Evolutionary conservation across 64 coral and sea anemone genomes (phyloP), one percentile per base, ranked within the genome.

Genomic region (Actinia tenebrosa): DNA sequence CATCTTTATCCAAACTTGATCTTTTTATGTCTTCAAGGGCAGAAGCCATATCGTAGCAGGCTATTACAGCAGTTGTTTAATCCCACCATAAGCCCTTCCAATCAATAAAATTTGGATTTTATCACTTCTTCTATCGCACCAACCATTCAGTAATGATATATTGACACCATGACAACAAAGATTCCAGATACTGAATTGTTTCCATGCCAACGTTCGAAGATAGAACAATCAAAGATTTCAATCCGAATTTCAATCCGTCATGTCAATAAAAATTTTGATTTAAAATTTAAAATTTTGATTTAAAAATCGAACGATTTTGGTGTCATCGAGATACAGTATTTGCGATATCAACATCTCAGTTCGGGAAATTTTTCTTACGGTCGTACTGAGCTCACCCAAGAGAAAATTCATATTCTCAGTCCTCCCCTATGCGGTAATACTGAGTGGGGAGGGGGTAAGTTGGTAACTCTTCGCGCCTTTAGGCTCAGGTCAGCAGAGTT

Each of bases 31-130:
- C 69, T 27, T 75, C 69, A 75, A 75, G 69, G 69, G 26, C 69
- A 75, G 69, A 75, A 27, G 69, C 69, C 69, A 75, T 75, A 25
- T 37, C 14, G n/a, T 16, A 75, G 27, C 69, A 37, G 30, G 3
- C 69, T 75, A 75, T 75, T 4, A 75, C 37, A 14, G 63, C 69
- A 42, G 26, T 42, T 75, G 69, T 75, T 30, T 75, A 75, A 75
- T 75, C 69, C 69, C 69, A 75, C 69, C 69, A 75, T 75, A 75
- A 75, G 69, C 69, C 69, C 26, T 75, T 75, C 69, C 26, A 42
- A 75, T 75, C 69, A 75, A 75, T 75, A 75, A 30, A 13, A 30
- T 42, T 75, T 75, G n/a, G 25, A 75, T 75, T 42, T 75, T 75
- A 42, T 42, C 10, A 42, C 10, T 42, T 27, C 25, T 15, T 75